These are phyloP conservation scores for Geopemphigus sp. DNA, from an alignment of 1,140 invertebrate genomes.

Conservation along the genomic window DNA sequence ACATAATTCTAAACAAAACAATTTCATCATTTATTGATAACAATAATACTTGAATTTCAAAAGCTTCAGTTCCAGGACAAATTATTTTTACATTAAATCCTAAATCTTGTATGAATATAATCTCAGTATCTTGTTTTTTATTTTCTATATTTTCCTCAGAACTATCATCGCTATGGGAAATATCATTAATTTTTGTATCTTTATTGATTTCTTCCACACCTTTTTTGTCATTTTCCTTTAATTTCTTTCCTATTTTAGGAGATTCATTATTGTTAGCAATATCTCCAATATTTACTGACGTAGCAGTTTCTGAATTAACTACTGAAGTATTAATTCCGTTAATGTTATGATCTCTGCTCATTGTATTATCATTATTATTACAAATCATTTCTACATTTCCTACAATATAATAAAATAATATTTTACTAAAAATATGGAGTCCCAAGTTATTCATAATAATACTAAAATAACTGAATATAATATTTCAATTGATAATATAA, in stretches of 20 bases:
- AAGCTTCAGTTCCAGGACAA: slow-evolving; percentile 81
- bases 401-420: background rate
- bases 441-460: no score
- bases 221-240: slow-evolving; percentile 12
- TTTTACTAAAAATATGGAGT: no score
- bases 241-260: slow-evolving; percentile 59
- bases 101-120: slow-evolving; percentile 90
- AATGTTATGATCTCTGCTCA: background rate
- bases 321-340: slow-evolving; percentile 14
- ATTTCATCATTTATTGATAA: background rate
- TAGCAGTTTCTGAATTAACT: background rate
- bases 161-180: slow-evolving; percentile 58
- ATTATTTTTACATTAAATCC: slow-evolving; percentile 90
- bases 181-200: slow-evolving; percentile 52
- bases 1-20: background rate
- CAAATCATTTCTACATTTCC: slow-evolving; percentile 1
- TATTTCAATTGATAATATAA: no score
- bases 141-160: slow-evolving; percentile 54
- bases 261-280: slow-evolving; percentile 59
- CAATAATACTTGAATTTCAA: slow-evolving; percentile 79
- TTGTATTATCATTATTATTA: background rate
- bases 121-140: slow-evolving; percentile 69
- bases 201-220: background rate
- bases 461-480: no score
- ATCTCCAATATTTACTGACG: slow-evolving; percentile 14